phyloP scores from a whole-genome alignment of 2,888 invertebrate species.

The Dryobotodes eremita region DNA sequence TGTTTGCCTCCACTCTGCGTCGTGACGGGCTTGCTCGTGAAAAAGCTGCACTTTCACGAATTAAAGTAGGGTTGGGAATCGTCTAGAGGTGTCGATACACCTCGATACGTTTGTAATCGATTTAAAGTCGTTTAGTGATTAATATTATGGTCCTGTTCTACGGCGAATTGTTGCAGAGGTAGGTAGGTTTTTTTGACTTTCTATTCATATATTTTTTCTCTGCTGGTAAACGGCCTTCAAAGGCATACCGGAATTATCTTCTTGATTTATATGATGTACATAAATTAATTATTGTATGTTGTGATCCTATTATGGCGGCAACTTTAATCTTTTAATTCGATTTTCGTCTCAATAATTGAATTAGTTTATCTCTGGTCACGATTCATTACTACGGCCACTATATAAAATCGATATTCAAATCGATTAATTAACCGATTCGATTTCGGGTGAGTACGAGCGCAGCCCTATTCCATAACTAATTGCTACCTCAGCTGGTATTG shows the following conservation, averaged over 20 bases:
- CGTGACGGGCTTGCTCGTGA: conserved; percentile 72
- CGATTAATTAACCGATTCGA: conserved; percentile 32
- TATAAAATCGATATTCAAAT: conserved; percentile 47
- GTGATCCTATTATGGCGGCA: conserved; percentile 21
- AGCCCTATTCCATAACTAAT: conserved; percentile 73
- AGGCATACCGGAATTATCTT: not conserved
- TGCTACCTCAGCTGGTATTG: conserved; percentile 73
- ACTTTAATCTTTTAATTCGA: conserved; percentile 33
- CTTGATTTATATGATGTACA: not conserved
- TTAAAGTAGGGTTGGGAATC: conserved; percentile 61
- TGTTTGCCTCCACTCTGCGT: conserved; percentile 72
- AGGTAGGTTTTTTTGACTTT: not conserved
- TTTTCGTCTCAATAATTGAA: conserved; percentile 32
- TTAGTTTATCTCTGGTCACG: conserved; percentile 8
- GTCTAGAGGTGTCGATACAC: conserved; percentile 6
- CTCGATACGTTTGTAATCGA: conserved; percentile 20
- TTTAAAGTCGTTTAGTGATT: not conserved
- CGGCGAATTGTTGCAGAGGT: not conserved
- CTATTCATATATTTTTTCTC: not conserved
- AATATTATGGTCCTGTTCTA: not conserved
- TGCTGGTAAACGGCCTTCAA: not conserved
- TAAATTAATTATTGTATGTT: not conserved
- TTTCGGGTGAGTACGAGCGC: conserved; percentile 37
- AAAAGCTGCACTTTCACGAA: conserved; percentile 86
- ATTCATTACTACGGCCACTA: not conserved